Base-by-base conservation (phyloP, 2,113 vertebrate genomes). In the Lophotis ruficrista region DNA sequence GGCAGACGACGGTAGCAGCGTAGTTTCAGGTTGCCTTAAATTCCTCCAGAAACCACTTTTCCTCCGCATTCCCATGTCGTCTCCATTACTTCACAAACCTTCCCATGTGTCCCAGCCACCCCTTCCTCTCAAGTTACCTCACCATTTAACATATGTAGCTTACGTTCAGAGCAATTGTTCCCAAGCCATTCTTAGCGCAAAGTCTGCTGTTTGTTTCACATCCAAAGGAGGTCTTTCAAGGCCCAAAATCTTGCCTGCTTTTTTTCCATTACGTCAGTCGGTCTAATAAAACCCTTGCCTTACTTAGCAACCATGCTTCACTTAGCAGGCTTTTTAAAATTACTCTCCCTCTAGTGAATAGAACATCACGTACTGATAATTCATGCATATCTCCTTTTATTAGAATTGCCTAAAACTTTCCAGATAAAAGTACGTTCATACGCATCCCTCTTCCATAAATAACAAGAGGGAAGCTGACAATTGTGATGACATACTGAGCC, bases 321-420 rank as follows among this genome's bases (percentile, higher is more conserved):
- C 91, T 96, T 96, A 68, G 69, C 82, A 94, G 38, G 83, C 90
- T 89, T 94, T 97, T 94, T 83, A 35, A 94, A 94, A 86, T 33
- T n/a, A 69, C 56, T 88, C 93, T 94, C 72, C 79, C 65, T 89
- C 81, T 60, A 79, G 73, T 86, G 92, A 94, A 88, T 62, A 95
- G 96, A 97, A 95, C 95, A 96, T 90, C 86, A 11, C 89, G 95
- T 95, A 90, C 91, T 86, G 95, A 94, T 95, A 95, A 95, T 95
- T 94, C 89, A 96, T 94, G 94, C 96, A 93, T 37, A 93, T 94
- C 91, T 95, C 91, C 91, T 96, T 97, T 97, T 96, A 97, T 96
- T 96, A 97, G 96, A 97, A 97, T 84, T 96, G 94, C 95, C 97
- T 93, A 96, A 98, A 96, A 94, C 95, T 98, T 98, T 72, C 96